Evolutionary conservation across 64 coral and sea anemone species (phyloP), one percentile per base, ranked within the genome.

Genomic region (Actinia equina): DNA sequence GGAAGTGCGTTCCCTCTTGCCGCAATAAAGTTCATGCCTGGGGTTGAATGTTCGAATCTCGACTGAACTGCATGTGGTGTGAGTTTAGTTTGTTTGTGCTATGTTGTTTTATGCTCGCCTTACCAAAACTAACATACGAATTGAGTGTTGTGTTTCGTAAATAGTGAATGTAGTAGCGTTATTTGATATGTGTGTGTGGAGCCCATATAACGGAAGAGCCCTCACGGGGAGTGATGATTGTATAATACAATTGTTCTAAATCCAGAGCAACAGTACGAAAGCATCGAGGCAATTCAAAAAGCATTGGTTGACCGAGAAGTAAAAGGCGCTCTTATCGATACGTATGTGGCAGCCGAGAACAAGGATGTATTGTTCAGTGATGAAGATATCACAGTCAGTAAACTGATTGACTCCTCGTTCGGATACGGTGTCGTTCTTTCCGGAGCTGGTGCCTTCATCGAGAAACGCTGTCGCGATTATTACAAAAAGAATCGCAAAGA

Each of bases 341-440:
- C 88, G 0, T 89, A 89, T 41, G 88, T 89, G 19, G 88, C 88
- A 17, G 88, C 88, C 26, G 79, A 89, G 19, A 45, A 89, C 19
- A 89, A 82, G 46, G 79, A 79, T 1, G 44, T 55, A 5, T 46
- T 89, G 16, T 62, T 89, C 7, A 45, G 65, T n/a, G 59, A 62
- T n/a, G 60, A 80, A 15, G 78, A 81, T 22, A 45, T 89, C 17
- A 69, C 12, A 2, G 88, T 89, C 0, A 83, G 69, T 14, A 52
- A 54, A n/a, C 56, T 89, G 23, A 57, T 89, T 2, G 88, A 89
- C 23, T 26, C 26, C 2, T 81, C 88, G 26, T 89, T 89, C 83
- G 88, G 88, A 26, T 89, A 89, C 30, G 88, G 88, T n/a, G 88
- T 89, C 12, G 88, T 89, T 43, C 60, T 89, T 7, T 89, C 88